Conservation (phyloP, 2,888 invertebrate species). For the Tachina grossa region DNA sequence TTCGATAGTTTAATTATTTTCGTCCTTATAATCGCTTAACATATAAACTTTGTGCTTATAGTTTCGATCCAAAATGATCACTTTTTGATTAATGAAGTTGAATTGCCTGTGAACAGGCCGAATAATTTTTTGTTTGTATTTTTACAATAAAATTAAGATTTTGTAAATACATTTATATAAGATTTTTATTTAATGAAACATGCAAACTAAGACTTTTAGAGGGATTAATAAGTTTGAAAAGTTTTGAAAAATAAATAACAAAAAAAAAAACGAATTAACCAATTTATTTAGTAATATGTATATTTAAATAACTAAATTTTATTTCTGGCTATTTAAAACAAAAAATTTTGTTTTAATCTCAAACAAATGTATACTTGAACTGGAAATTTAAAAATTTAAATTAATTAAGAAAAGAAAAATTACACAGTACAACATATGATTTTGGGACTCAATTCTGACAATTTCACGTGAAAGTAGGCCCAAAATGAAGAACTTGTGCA, state of each 20-base stretch:
- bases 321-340: neutral
- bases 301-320: neutral
- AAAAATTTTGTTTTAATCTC: neutral
- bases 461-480: no score
- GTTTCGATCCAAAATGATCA: no score
- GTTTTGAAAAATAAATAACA: conserved; percentile 1
- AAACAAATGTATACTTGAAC: conserved; percentile 46
- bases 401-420: conserved; percentile 21
- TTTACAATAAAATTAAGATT: conserved; percentile 1
- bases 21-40: no score
- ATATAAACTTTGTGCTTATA: no score
- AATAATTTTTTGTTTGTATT: neutral
- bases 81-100: no score
- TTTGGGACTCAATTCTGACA: no score
- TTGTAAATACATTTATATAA: conserved; percentile 1
- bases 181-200: neutral
- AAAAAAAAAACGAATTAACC: neutral
- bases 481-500: no score
- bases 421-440: no score
- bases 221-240: neutral
- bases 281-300: neutral
- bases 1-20: no score
- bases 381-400: conserved; percentile 17
- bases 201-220: conserved; percentile 22
- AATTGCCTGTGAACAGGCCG: no score